Conservation (phyloP, 2,797 vertebrate genomes). For the Pterois miles region DNA sequence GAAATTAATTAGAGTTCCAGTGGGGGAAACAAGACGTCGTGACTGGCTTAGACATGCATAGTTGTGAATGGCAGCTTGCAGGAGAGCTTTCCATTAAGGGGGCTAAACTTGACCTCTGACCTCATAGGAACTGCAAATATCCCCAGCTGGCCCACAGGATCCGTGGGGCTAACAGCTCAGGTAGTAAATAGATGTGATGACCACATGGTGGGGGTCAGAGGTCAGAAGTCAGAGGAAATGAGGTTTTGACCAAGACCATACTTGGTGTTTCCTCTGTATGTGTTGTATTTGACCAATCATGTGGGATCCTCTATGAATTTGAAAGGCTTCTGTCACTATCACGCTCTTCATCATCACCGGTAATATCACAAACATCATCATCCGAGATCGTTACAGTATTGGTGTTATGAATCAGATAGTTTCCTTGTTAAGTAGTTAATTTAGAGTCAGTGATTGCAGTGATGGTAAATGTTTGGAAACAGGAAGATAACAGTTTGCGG, state of each 20-base stretch:
- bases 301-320: not conserved
- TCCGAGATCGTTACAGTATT: not conserved
- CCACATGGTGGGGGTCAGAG: slow-evolving; percentile 39
- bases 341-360: not conserved
- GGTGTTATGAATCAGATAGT: not conserved
- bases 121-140: slow-evolving; percentile 50
- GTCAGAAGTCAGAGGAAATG: slow-evolving; percentile 56
- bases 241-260: slow-evolving; percentile 24
- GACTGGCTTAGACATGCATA: slow-evolving; percentile 26
- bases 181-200: slow-evolving; percentile 31
- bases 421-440: not conserved
- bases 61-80: slow-evolving; percentile 49
- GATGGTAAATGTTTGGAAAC: not conserved
- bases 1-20: slow-evolving; percentile 53
- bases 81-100: slow-evolving; percentile 59
- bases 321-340: not conserved
- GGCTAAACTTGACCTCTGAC: slow-evolving; percentile 60
- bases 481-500: not conserved
- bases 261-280: slow-evolving; percentile 21
- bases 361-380: not conserved
- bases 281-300: not conserved
- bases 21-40: not conserved
- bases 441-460: not conserved
- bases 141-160: slow-evolving; percentile 23
- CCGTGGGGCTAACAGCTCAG: slow-evolving; percentile 34